Evolutionary conservation across 2,113 vertebrate species (phyloP), one percentile per base, ranked within the genome.

Genomic region (Rhizomys pruinosus): DNA sequence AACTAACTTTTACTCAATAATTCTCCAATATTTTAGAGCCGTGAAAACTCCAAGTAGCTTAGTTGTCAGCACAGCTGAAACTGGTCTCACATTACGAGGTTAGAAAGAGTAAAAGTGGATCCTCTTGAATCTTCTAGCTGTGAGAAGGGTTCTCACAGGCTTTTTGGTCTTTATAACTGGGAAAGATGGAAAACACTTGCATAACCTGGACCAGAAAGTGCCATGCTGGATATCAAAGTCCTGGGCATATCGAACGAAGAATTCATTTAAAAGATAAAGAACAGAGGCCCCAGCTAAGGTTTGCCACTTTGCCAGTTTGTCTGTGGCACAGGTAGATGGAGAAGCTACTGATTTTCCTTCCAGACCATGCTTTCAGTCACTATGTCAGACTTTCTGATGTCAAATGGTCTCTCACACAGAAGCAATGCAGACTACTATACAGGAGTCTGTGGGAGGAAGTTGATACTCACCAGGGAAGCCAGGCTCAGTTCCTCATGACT

Each of bases 1-100:
- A 52, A 85, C 78, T 5, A 39, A 16, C 57, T 82, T 93, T 90
- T 88, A 84, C 47, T 81, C 87, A 79, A 92, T 25, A 84, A 71
- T 79, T 93, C 22, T 55, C 34, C 63, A 61, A 73, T 7, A 0
- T n/a, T 93, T 68, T 76, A 84, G 78, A 88, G 25, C 7, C 85
- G 85, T 37, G 34, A 73, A 72, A 59, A 59, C 42, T 22, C 17
- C 3, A 82, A 89, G 11, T 1, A 57, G 74, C 47, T 90, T 94
- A 66, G n/a, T 63, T 76, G n/a, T n/a, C 61, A 59, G 32, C 64
- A 76, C 55, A 69, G 34, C 7, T 3, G 0, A 73, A 16, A 39
- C 5, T 39, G 42, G 1, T 39, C 85, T 87, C 68, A 66, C n/a
- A 39, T 29, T 72, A 72, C 27, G 25, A 52, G 47, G 86, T 34